A percentile compares a stretch with the other conserved stretches of the same genome.
Evolutionary conservation across 2,113 vertebrate species (phyloP).

Genomic region (Catharus minimus): DNA sequence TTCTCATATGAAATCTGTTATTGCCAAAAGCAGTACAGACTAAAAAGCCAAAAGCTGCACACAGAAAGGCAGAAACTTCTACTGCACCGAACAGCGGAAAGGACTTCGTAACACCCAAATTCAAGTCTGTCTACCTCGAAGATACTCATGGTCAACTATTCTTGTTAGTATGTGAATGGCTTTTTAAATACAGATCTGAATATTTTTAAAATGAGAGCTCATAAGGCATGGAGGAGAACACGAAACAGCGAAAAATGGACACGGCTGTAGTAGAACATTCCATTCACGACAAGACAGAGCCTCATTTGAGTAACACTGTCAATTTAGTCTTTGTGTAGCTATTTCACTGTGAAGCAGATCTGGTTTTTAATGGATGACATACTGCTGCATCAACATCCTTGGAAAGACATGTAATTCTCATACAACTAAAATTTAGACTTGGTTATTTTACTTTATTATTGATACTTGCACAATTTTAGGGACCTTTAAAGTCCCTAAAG

Average conservation of each 20-base stretch:
- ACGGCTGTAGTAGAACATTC: background rate
- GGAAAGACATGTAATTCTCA: background rate
- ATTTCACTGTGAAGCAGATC: background rate
- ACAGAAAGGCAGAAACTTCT: constrained; percentile 35
- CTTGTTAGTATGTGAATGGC: background rate
- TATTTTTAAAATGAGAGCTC: constrained; percentile 29
- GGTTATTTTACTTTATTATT: background rate
- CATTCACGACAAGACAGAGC: background rate
- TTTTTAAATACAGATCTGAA: background rate
- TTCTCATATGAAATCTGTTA: background rate
- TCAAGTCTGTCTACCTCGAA: background rate
- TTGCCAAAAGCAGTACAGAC: constrained; percentile 26
- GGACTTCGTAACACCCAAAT: background rate
- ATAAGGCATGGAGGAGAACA: constrained; percentile 10
- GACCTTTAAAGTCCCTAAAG: background rate
- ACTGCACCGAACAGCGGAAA: background rate
- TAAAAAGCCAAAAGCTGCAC: constrained; percentile 34
- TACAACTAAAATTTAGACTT: background rate
- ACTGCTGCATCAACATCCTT: background rate
- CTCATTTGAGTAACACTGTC: background rate
- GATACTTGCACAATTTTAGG: background rate
- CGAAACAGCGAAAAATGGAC: background rate
- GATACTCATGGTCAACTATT: background rate
- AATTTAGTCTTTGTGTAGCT: background rate
- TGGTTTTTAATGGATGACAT: background rate